phyloP scores from a whole-genome alignment of 1,140 invertebrate genomes.

The Fragariocoptes setiger region DNA sequence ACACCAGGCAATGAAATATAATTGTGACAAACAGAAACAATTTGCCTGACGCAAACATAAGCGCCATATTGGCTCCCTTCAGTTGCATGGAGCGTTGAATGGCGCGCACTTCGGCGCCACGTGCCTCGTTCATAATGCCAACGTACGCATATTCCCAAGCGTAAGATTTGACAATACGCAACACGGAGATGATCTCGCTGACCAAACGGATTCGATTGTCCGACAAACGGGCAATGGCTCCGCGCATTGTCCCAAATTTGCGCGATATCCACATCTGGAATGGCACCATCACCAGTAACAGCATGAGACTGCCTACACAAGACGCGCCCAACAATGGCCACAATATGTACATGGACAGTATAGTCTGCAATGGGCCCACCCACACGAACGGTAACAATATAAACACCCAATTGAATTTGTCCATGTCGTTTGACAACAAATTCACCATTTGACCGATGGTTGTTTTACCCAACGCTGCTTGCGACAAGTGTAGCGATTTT shows the following conservation, averaged over 20 bases:
- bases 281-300: not conserved
- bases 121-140: conserved; percentile 9
- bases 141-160: conserved; percentile 14
- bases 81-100: not conserved
- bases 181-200: conserved; percentile 73
- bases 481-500: not conserved
- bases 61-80: conserved; percentile 26
- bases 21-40: conserved; percentile 36
- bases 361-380: conserved; percentile 30
- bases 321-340: conserved; percentile 18
- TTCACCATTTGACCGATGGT: not conserved
- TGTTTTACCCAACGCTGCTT: too few relatives aligned
- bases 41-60: conserved; percentile 22
- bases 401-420: conserved; percentile 11
- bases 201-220: conserved; percentile 25
- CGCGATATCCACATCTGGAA: not conserved
- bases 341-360: conserved; percentile 22
- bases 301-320: not conserved
- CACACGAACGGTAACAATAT: conserved; percentile 23
- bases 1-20: conserved; percentile 29
- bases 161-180: conserved; percentile 28
- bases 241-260: not conserved
- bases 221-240: not conserved
- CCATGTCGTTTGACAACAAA: conserved; percentile 3
- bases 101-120: conserved; percentile 10